Conservation (phyloP, 53 echinoderm and acorn worm species). For the Arbacia lixula region DNA sequence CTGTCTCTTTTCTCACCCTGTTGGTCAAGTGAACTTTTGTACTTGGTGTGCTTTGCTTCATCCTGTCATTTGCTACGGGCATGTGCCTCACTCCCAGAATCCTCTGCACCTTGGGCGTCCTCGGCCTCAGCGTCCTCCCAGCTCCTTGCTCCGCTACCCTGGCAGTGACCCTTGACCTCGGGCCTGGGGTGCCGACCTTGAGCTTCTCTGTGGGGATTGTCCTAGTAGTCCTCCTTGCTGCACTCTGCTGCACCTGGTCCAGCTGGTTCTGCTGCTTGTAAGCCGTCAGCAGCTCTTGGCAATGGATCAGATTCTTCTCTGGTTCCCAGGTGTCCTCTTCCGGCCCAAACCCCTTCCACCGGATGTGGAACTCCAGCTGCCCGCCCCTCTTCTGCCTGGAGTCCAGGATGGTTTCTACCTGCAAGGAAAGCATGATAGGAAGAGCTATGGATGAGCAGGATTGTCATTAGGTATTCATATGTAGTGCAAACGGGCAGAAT, state of each 20-base stretch:
- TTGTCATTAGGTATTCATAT: too few relatives aligned
- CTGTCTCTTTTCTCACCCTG: too few relatives aligned
- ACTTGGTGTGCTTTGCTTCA: too few relatives aligned
- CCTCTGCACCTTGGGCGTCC: constrained; percentile 52
- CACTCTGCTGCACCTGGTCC: neutral
- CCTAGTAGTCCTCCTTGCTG: neutral
- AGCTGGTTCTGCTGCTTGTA: constrained; percentile 28
- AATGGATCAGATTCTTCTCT: constrained; percentile 62
- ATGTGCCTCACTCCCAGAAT: constrained; percentile 25
- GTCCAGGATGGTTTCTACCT: constrained; percentile 42
- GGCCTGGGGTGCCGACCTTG: neutral
- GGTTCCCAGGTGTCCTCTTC: constrained; percentile 73
- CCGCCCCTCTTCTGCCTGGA: constrained; percentile 39
- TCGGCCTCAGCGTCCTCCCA: neutral
- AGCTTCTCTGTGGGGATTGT: neutral
- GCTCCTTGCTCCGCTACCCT: too few relatives aligned
- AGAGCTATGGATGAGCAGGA: too few relatives aligned
- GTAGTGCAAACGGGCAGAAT: too few relatives aligned
- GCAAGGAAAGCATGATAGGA: too few relatives aligned
- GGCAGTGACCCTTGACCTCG: neutral
- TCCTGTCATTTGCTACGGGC: too few relatives aligned
- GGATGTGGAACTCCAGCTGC: constrained; percentile 45
- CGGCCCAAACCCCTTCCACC: constrained; percentile 70
- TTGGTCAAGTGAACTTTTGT: too few relatives aligned
- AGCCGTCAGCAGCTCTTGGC: constrained; percentile 35